These are phyloP conservation scores for Fregetta grallaria DNA, from an alignment of 2,113 vertebrate species.

Conservation along the genomic window DNA sequence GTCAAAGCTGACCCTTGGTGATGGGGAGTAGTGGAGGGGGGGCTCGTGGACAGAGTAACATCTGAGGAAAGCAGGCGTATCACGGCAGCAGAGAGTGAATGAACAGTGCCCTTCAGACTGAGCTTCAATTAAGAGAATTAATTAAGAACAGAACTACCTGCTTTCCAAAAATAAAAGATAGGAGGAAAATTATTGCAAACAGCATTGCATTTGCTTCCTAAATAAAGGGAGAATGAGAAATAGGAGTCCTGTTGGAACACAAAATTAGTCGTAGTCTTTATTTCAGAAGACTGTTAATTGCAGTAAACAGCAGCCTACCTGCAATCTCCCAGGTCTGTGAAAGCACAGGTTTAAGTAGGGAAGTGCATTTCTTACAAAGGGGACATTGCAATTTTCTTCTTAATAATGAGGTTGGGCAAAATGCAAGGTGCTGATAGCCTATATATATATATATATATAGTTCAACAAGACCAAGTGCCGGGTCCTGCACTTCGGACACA, in stretches of 20 bases:
- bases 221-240: conserved; percentile 10
- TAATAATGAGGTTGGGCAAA: background rate
- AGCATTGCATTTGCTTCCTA: background rate
- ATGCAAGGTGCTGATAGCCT: background rate
- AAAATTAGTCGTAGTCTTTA: background rate
- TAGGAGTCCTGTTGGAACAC: background rate
- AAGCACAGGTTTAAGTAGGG: background rate
- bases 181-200: background rate
- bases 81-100: background rate
- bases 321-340: background rate
- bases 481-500: no score
- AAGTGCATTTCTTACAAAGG: background rate
- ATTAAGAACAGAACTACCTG: background rate
- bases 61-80: background rate
- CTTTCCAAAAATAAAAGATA: conserved; percentile 10
- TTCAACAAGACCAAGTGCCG: no score
- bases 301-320: background rate
- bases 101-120: background rate
- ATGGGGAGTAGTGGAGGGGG: background rate
- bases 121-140: background rate
- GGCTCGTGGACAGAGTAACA: background rate
- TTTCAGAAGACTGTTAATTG: background rate
- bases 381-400: background rate
- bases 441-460: background rate
- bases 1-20: background rate